phyloP scores from a whole-genome alignment of 2,113 vertebrate species.

The Petrocephalus microphthalmus region DNA sequence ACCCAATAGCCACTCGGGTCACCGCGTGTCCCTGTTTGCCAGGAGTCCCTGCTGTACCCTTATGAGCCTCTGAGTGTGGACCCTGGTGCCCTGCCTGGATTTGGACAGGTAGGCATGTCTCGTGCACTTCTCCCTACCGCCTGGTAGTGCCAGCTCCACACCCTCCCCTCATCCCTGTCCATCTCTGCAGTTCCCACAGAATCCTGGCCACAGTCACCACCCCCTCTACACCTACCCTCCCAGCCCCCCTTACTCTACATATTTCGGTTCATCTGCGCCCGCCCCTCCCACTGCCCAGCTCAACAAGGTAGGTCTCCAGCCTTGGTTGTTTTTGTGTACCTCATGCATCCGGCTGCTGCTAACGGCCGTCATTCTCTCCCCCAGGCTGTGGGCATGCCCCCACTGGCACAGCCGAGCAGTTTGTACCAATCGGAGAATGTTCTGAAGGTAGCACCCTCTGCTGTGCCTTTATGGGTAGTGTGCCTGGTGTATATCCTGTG shows the following conservation, averaged over 20 bases:
- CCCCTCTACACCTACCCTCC: slow-evolving; percentile 55
- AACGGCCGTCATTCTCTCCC: slow-evolving; percentile 14
- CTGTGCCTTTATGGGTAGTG: background rate
- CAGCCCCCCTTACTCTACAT: slow-evolving; percentile 70
- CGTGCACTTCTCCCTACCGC: background rate
- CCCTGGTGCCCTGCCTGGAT: slow-evolving; percentile 51
- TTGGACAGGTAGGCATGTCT: slow-evolving; percentile 60
- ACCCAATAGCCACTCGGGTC: background rate
- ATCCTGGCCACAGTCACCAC: slow-evolving; percentile 55
- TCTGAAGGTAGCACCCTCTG: slow-evolving; percentile 60
- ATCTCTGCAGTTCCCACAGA: slow-evolving; percentile 39
- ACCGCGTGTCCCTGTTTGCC: slow-evolving; percentile 27
- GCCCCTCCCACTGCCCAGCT: slow-evolving; percentile 65
- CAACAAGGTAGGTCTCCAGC: slow-evolving; percentile 62
- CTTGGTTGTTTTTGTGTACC: background rate
- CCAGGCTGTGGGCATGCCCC: slow-evolving; percentile 74
- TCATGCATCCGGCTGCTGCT: background rate
- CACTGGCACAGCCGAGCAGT: slow-evolving; percentile 55
- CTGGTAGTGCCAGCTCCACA: too few relatives aligned
- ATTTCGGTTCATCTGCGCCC: slow-evolving; percentile 66
- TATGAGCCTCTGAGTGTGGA: slow-evolving; percentile 64
- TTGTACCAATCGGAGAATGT: slow-evolving; percentile 58
- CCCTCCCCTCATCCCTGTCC: too few relatives aligned
- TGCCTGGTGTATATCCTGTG: background rate
- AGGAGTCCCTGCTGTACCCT: slow-evolving; percentile 67